These are phyloP conservation scores for Nineta flava DNA, from an alignment of 2,888 invertebrate species.

Conservation along the genomic window DNA sequence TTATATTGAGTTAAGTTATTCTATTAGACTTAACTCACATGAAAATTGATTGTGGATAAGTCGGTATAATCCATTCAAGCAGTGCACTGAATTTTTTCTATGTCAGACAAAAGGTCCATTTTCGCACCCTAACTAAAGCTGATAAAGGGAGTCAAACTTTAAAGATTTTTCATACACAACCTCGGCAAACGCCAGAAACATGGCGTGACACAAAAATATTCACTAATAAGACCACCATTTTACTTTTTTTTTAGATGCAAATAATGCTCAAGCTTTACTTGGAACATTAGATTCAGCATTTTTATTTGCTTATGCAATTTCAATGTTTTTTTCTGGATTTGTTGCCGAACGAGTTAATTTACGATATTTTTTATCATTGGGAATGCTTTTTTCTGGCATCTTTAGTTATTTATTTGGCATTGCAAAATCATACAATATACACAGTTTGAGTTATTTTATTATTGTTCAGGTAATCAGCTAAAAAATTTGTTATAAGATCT, in stretches of 20 bases:
- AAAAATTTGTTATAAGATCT: slow-evolving; percentile 6
- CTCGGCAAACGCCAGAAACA: background rate
- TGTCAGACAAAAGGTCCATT: background rate
- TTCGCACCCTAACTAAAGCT: no score
- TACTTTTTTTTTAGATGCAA: slow-evolving; percentile 34
- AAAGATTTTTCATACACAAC: background rate
- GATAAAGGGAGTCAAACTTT: no score
- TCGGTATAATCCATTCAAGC: no score
- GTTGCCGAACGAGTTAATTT: slow-evolving; percentile 84
- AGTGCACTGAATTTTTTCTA: no score
- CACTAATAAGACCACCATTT: background rate
- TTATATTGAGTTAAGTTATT: no score
- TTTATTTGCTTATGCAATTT: slow-evolving; percentile 77
- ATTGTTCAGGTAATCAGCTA: slow-evolving; percentile 50
- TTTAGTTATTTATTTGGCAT: slow-evolving; percentile 82
- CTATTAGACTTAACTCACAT: no score
- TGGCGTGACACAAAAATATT: no score
- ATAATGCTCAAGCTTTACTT: slow-evolving; percentile 59
- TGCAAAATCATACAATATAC: slow-evolving; percentile 65
- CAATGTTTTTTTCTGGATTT: slow-evolving; percentile 85
- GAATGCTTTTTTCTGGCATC: slow-evolving; percentile 78
- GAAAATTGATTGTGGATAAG: no score
- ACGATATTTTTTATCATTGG: slow-evolving; percentile 76
- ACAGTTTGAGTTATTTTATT: slow-evolving; percentile 66
- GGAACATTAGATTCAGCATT: slow-evolving; percentile 84